Evolutionary conservation across 2,797 vertebrate species (phyloP).

Genomic region (Dendrocincla tyrannina): DNA sequence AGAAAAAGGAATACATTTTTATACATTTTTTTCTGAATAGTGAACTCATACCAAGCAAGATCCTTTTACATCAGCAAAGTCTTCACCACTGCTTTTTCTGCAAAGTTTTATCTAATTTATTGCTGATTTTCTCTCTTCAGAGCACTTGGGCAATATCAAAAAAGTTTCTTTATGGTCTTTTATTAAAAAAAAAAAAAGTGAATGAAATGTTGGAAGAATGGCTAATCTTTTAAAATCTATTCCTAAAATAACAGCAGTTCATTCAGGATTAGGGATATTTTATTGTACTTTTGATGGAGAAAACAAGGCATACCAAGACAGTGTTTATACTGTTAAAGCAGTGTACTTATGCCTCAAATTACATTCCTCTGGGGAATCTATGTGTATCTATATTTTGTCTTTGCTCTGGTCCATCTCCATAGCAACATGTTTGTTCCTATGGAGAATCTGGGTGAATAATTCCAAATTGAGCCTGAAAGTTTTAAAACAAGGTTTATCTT

Average conservation of each 20-base stretch:
- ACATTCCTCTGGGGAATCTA: constrained; percentile 51
- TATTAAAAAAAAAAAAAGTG: background rate
- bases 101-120: background rate
- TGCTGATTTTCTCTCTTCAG: background rate
- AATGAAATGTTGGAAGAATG: background rate
- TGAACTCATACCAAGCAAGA: background rate
- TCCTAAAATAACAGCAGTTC: background rate
- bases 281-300: background rate
- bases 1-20: background rate
- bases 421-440: constrained; percentile 68
- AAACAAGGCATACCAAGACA: constrained; percentile 3
- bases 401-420: constrained; percentile 65
- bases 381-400: constrained; percentile 60
- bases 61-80: background rate
- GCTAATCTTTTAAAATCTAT: background rate
- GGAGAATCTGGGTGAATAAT: constrained; percentile 56
- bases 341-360: constrained; percentile 11
- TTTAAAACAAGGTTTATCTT: constrained; percentile 43
- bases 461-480: constrained; percentile 57
- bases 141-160: background rate
- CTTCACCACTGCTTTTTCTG: background rate
- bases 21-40: background rate
- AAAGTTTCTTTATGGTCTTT: background rate
- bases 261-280: background rate
- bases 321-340: background rate